Evolutionary conservation across 2,113 vertebrate species (phyloP), one percentile per base, ranked within the genome.

Genomic region (Pyxicephalus adspersus): DNA sequence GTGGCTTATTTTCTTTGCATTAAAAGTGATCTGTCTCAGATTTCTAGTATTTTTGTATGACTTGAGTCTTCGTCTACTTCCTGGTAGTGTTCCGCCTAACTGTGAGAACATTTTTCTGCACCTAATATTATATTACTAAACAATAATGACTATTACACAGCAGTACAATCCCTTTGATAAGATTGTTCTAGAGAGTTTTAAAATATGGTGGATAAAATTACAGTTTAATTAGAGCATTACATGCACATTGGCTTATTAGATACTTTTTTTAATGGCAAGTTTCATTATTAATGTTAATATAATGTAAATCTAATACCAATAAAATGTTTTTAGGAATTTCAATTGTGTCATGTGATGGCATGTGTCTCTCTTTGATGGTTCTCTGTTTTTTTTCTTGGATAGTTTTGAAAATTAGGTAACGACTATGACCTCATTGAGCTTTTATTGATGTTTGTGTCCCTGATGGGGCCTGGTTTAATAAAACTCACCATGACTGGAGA

Each of bases 41-140:
- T 81, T 81, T 38, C 79, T 60, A 64, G 25, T 74, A 74, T 74
- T 81, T 58, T 74, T 38, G 67, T 64, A 34, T 65, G 50, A 72
- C n/a, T 26, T 34, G 31, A 2, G 23, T 34, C 79, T 71, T 64
- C 38, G 13, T 64, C 45, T 29, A 57, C 22, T 64, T 81, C 68
- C 68, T 81, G 57, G 70, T 81, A 81, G 65, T 38, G 25, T 81
- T 60, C 60, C 55, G 77, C 55, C 9, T 45, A 38, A 61, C 29
- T 70, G 66, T 80, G 65, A 80, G 77, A 68, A 58, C 28, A 34
- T 58, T 80, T 52, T 64, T 51, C 51, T 80, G 78, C 64, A 51
- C 67, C 52, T n/a, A 80, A 67, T 29, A 26, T 80, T 61, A 52
- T 61, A 25, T 80, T 80, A 80, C 78, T 64, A 72, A 80, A 54